Evolutionary conservation across 2,888 invertebrate genomes (phyloP).

Genomic region (Tromatobia lineatoria): DNA sequence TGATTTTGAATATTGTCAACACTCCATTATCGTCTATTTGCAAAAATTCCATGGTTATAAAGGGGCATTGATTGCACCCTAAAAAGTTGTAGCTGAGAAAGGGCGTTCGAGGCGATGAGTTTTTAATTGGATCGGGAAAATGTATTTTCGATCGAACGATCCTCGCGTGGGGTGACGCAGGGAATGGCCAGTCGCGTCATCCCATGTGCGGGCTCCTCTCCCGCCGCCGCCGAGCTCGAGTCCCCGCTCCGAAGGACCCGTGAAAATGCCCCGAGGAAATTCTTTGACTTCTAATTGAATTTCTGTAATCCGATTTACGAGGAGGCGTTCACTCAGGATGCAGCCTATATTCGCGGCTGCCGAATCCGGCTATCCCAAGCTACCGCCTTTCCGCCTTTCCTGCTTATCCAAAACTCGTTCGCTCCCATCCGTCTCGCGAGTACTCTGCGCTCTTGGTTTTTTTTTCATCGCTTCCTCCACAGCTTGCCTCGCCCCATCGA

Average conservation of each 20-base stretch:
- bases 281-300: conserved; percentile 82
- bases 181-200: conserved; percentile 20
- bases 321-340: conserved; percentile 67
- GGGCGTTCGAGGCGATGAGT: conserved; percentile 19
- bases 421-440: conserved; percentile 18
- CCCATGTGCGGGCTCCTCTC: not conserved
- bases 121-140: conserved; percentile 61
- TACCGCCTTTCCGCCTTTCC: conserved; percentile 5
- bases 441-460: conserved; percentile 31
- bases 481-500: conserved; percentile 16
- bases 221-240: not conserved
- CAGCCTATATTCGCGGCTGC: conserved; percentile 47
- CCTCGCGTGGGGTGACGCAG: not conserved
- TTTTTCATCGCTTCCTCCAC: conserved; percentile 3
- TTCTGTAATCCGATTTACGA: conserved; percentile 81
- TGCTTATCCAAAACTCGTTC: conserved; percentile 17
- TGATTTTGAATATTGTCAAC: too few species aligned
- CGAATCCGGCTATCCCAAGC: conserved; percentile 47
- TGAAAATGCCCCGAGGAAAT: conserved; percentile 78
- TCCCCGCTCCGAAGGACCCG: conserved; percentile 69
- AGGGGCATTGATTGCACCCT: not conserved
- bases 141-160: conserved; percentile 49
- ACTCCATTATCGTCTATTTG: not conserved
- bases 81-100: not conserved
- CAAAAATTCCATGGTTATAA: not conserved